Conservation (phyloP, 2,888 invertebrate genomes). For the Teleiodes luculella region DNA sequence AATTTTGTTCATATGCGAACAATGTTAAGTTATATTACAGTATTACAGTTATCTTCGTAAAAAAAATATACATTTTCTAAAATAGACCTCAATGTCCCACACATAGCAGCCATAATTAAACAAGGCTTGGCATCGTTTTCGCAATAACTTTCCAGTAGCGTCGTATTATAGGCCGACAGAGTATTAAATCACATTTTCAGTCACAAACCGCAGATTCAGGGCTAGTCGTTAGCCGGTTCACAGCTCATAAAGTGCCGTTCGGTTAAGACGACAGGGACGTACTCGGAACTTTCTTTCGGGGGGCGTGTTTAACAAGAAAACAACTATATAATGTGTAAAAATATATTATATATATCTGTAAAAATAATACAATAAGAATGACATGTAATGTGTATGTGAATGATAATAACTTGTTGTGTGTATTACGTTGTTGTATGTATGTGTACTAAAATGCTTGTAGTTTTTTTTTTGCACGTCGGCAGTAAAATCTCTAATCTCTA, state of each 20-base stretch:
- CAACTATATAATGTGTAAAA: too few relatives aligned
- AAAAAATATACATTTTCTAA: not conserved
- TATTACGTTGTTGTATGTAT: too few relatives aligned
- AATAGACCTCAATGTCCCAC: not conserved
- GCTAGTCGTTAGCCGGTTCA: constrained; percentile 29
- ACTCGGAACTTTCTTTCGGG: not conserved
- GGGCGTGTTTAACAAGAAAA: too few relatives aligned
- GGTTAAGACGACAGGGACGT: constrained; percentile 6
- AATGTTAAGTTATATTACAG: too few relatives aligned
- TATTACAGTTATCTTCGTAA: not conserved
- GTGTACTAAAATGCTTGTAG: too few relatives aligned
- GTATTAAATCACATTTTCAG: constrained; percentile 31
- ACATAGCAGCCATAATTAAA: constrained; percentile 7
- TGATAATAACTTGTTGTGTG: too few relatives aligned
- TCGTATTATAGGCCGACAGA: constrained; percentile 26
- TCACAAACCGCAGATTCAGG: constrained; percentile 17
- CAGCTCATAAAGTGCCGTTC: constrained; percentile 27
- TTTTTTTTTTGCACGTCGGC: too few relatives aligned
- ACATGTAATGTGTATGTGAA: too few relatives aligned
- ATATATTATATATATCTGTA: too few relatives aligned
- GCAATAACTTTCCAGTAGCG: constrained; percentile 3
- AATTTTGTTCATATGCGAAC: too few relatives aligned
- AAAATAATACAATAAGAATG: too few relatives aligned
- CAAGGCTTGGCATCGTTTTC: not conserved
- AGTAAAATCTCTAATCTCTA: too few relatives aligned